Percentiles rank a stretch among this genome's conserved stretches.
Conservation (phyloP, 2,888 invertebrate species). For the Dysmachus trigonus region DNA sequence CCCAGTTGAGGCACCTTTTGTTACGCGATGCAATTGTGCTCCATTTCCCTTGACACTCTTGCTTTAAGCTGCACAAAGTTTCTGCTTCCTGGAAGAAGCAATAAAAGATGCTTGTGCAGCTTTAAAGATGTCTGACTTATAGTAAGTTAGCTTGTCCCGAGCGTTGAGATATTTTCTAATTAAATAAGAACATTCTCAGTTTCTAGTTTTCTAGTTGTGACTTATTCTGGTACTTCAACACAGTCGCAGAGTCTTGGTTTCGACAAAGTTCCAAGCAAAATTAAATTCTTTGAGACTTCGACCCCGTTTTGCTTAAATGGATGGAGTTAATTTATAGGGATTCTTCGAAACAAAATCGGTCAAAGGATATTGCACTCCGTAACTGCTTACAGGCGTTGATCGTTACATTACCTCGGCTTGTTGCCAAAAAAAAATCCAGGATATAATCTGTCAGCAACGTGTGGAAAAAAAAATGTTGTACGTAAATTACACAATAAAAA, state of each 20-base stretch:
- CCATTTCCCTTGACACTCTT: constrained; percentile 30
- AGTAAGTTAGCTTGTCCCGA: neutral
- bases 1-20: constrained; percentile 29
- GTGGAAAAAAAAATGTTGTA: neutral
- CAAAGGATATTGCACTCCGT: neutral
- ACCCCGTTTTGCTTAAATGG: neutral
- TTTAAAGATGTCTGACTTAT: neutral
- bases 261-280: neutral
- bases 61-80: neutral
- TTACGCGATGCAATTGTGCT: neutral
- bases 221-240: neutral
- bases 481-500: neutral
- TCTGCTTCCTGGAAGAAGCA: neutral
- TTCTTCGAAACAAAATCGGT: neutral
- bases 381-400: neutral
- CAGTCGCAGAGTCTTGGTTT: neutral
- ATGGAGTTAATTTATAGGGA: neutral
- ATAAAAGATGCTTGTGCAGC: neutral
- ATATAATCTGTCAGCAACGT: neutral
- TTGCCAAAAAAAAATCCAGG: neutral
- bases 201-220: neutral
- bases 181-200: neutral
- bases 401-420: neutral
- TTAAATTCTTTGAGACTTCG: neutral
- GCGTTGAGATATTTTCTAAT: neutral